Base-by-base conservation (phyloP, 2,113 vertebrate genomes). In the Myotis brandtii region DNA sequence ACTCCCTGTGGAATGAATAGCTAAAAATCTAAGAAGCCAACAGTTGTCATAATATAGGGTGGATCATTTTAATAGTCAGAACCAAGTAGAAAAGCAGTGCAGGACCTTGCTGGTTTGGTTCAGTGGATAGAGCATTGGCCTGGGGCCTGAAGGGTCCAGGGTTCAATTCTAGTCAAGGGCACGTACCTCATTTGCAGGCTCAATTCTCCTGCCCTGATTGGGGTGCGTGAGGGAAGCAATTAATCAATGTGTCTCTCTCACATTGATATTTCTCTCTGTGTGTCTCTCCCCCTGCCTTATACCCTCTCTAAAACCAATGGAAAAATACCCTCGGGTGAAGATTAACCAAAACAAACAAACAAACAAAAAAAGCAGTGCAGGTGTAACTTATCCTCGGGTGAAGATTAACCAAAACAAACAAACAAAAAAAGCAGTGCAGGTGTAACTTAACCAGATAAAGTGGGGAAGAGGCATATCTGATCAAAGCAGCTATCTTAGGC, bases 51-150 rank as follows among this genome's bases (percentile, higher is more conserved):
- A 73, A 21, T 34, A 43, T 27, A 72, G 1, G 9, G 12, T 93
- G 6, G 9, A 82, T 56, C 79, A 5, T 79, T 90, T 64, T 76
- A 56, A 73, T 95, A 86, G 82, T 62, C 89, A 69, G 89, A 91
- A 56, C 5, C 17, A 84, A 59, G 32, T 46, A 1, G 56, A 52
- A 85, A 46, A 43, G 30, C 30, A 64, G 27, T 64, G 62, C 62
- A 73, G 70, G 5, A 11, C 21, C 70, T 73, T 40, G 23, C 37
- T 14, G 23, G 37, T 14, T 6, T 43, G 37, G 12, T 37, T 43
- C 23, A 73, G 23, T 43, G 37, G 70, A 23, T 73, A 27, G 21
- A 43, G 37, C 25, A 40, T 25, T 6, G 23, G 11, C 70, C 37
- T 13, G 10, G 3, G 70, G 23, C 25, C 25, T 40, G 40, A 73